Percentiles rank a stretch among this genome's conserved stretches.
These are phyloP conservation scores for Loxodonta africana DNA, from an alignment of 2,113 vertebrate genomes.

Conservation along the genomic window DNA sequence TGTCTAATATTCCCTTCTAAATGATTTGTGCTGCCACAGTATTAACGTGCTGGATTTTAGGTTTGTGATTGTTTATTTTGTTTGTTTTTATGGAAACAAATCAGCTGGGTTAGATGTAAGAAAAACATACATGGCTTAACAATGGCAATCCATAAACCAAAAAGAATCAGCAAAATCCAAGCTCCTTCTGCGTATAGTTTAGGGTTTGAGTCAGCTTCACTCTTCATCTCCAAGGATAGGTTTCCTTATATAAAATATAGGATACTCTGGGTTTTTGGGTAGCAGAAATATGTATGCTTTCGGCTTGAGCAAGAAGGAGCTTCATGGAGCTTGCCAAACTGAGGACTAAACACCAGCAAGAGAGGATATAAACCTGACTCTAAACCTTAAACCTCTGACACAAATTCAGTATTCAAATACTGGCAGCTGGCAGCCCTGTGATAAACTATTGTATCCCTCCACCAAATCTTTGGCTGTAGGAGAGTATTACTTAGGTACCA, in stretches of 20 bases:
- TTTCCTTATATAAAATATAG: not conserved
- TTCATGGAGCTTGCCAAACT: not conserved
- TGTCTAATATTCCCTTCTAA: slow-evolving; percentile 2
- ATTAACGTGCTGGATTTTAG: not conserved
- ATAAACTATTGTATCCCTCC: not conserved
- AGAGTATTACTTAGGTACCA: not conserved
- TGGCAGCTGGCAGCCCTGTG: not conserved
- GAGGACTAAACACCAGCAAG: slow-evolving; percentile 27
- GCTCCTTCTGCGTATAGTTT: not conserved
- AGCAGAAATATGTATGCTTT: not conserved
- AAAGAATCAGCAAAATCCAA: not conserved
- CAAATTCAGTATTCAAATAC: slow-evolving; percentile 34
- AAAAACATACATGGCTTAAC: not conserved
- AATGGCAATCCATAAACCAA: not conserved
- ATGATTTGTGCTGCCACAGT: slow-evolving; percentile 21
- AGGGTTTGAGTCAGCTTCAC: not conserved
- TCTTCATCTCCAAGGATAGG: not conserved
- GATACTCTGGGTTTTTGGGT: not conserved
- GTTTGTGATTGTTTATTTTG: not conserved
- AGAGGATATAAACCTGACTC: slow-evolving; percentile 26
- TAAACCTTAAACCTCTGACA: slow-evolving; percentile 18
- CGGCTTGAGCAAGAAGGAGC: not conserved
- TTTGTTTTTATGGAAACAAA: slow-evolving; percentile 7
- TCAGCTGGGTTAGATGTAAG: not conserved
- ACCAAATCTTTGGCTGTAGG: not conserved